Evolutionary conservation across 2,888 invertebrate genomes (phyloP), one percentile per base, ranked within the genome.

Genomic region (Aradus depressus): DNA sequence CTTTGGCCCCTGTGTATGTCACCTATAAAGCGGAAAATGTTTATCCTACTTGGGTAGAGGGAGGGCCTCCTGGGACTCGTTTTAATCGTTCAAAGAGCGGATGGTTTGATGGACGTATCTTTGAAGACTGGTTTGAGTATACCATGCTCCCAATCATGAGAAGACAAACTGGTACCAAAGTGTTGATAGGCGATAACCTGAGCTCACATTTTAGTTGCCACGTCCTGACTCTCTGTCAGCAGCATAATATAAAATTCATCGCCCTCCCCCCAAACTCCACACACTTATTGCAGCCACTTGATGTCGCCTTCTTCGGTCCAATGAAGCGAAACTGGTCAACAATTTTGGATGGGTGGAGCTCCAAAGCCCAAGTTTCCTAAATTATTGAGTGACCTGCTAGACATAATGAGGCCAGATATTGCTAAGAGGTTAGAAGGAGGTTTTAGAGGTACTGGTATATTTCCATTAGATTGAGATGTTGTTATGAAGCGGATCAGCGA

Each of bases 11-110:
- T 25, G 62, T 62, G 4, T 65, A 65, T 56, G 60, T 66, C 14
- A 62, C 63, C 10, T 65, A 65, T 53, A 66, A 64, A 55, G 56
- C 63, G 10, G 59, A 62, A 47, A 38, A 62, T 44, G 37, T 66
- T 22, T 64, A 60, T 57, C 52, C 60, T 8, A 60, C 60, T 14
- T 69, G 67, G 67, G 62, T 58, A 16, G 62, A 63, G 55, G 63
- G 62, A 49, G 67, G 68, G n/a, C 67, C 65, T 4, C 37, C 37
- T 43, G 54, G 62, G 51, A 51, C 60, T 50, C 47, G 63, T 6
- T 69, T 65, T 51, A 67, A 66, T 53, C 51, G 63, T n/a, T 61
- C 63, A 4, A 61, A 60, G 50, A 62, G 58, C 51, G 65, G 65
- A 2, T 67, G 65, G 65, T 64, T 66, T 56, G 64, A 67, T 44